Evolutionary conservation across 1,140 invertebrate species (phyloP).

Genomic region (Cherax quadricarinatus): DNA sequence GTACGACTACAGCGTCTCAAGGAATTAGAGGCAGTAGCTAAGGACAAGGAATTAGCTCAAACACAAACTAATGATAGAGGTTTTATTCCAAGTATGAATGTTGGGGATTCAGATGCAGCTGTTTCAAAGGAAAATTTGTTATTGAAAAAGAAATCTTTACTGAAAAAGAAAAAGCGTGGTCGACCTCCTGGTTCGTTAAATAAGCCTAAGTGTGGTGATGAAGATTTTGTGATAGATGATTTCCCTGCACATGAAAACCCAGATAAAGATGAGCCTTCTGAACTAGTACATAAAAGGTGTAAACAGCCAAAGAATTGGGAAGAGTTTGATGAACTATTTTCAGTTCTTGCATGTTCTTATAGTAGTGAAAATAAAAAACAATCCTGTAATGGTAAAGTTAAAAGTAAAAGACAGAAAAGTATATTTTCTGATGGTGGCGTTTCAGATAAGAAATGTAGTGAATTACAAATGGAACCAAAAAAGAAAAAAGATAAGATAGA

Average conservation of each 20-base stretch:
- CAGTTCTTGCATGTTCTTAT: constrained; percentile 4
- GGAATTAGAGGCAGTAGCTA: constrained; percentile 50
- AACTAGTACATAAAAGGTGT: constrained; percentile 6
- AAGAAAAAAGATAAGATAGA: not conserved
- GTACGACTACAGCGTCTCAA: constrained; percentile 34
- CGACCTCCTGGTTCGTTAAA: constrained; percentile 56
- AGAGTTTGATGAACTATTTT: constrained; percentile 63
- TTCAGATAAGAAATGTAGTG: not conserved
- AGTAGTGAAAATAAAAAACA: not conserved
- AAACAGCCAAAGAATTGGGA: constrained; percentile 60
- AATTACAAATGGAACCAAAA: not conserved
- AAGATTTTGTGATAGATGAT: constrained; percentile 51
- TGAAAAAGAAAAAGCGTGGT: constrained; percentile 39
- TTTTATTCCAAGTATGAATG: constrained; percentile 47
- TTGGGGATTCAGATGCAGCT: constrained; percentile 21
- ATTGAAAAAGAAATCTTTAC: not conserved
- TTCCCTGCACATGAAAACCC: not conserved
- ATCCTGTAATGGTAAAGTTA: not conserved
- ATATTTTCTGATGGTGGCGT: constrained; percentile 15
- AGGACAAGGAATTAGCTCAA: constrained; percentile 40
- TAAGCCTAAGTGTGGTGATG: constrained; percentile 31
- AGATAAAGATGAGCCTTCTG: not conserved
- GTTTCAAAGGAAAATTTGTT: not conserved
- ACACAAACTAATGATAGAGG: not conserved
- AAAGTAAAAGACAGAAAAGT: not conserved